Conservation (phyloP, 2,797 vertebrate species). For the Thamnophis elegans region DNA sequence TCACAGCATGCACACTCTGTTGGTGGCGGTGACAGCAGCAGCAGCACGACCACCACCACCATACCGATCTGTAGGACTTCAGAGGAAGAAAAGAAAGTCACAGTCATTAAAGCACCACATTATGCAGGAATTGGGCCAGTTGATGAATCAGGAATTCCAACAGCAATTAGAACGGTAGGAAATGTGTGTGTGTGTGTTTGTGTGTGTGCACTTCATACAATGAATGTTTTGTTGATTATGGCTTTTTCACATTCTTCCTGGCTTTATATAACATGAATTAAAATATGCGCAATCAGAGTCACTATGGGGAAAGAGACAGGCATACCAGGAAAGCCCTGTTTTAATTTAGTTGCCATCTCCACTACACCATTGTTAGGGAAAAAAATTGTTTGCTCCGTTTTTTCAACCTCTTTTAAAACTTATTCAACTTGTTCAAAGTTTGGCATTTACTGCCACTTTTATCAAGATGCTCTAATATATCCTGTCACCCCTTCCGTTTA, state of each 20-base stretch:
- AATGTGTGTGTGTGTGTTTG: slow-evolving; percentile 49
- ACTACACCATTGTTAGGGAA: slow-evolving; percentile 56
- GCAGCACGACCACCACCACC: slow-evolving; percentile 53
- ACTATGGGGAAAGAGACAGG: slow-evolving; percentile 49
- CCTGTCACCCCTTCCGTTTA: neutral
- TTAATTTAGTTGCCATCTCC: slow-evolving; percentile 42
- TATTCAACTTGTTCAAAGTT: neutral
- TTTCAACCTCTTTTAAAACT: slow-evolving; percentile 12
- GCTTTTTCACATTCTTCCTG: slow-evolving; percentile 63
- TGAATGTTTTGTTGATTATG: slow-evolving; percentile 68
- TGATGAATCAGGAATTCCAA: slow-evolving; percentile 96
- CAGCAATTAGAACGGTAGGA: slow-evolving; percentile 97
- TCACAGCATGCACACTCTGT: slow-evolving; percentile 81
- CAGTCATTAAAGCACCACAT: slow-evolving; percentile 94
- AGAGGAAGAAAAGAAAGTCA: slow-evolving; percentile 93
- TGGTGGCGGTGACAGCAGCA: slow-evolving; percentile 75
- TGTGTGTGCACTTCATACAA: slow-evolving; percentile 54
- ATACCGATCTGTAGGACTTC: slow-evolving; percentile 91
- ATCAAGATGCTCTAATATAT: neutral
- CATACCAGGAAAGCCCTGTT: slow-evolving; percentile 48
- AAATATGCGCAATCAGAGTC: slow-evolving; percentile 53
- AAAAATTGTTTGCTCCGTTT: slow-evolving; percentile 29
- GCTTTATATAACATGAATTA: slow-evolving; percentile 65
- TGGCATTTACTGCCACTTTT: neutral
- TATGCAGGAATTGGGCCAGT: slow-evolving; percentile 97